Evolutionary conservation across 2,888 invertebrate species (phyloP).

Genomic region (Amiota communis): DNA sequence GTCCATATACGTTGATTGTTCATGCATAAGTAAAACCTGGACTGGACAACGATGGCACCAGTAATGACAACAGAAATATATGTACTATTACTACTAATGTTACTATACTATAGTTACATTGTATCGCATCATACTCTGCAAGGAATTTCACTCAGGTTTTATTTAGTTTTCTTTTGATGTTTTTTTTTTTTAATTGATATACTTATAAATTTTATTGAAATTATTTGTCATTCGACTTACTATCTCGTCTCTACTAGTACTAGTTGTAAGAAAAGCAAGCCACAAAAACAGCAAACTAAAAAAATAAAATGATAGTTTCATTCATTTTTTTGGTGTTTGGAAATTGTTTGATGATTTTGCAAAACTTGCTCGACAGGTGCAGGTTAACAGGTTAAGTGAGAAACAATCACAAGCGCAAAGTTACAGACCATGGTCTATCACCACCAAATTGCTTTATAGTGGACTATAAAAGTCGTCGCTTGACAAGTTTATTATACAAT

Average conservation of each 20-base stretch:
- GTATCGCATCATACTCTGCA: neutral
- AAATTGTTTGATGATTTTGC: constrained; percentile 19
- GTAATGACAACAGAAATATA: too few species aligned
- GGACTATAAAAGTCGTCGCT: too few species aligned
- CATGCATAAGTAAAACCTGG: too few species aligned
- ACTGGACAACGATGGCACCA: too few species aligned
- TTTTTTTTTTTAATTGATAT: constrained; percentile 6
- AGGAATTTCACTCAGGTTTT: constrained; percentile 34
- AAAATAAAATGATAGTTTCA: neutral
- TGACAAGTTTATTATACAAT: too few species aligned
- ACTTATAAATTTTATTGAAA: neutral
- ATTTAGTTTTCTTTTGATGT: neutral
- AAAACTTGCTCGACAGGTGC: constrained; percentile 32
- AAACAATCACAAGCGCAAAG: neutral
- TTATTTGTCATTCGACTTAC: neutral
- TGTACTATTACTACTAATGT: too few species aligned
- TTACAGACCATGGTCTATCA: neutral
- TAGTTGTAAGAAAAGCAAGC: neutral
- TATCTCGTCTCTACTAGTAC: neutral
- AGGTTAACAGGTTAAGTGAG: neutral
- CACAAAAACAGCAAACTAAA: neutral
- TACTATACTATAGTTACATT: too few species aligned
- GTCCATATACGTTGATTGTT: too few species aligned
- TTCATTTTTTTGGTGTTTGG: constrained; percentile 22
- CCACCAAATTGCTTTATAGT: too few species aligned